phyloP scores from a whole-genome alignment of 2,113 vertebrate species.

The Malurus melanocephalus region DNA sequence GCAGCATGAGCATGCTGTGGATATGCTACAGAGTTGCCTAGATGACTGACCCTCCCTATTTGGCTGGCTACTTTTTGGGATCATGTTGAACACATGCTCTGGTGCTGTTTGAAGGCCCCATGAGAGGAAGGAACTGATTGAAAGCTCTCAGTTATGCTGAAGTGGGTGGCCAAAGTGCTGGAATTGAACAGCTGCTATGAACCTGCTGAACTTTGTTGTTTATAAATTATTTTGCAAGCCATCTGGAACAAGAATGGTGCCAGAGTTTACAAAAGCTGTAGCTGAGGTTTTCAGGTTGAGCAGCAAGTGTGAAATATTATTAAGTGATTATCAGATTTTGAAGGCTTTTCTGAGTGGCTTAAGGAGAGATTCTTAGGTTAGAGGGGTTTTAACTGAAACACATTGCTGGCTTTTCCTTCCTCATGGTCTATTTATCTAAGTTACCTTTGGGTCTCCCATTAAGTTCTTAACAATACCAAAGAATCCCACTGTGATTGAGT shows the following conservation, averaged over 20 bases:
- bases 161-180: slow-evolving; percentile 73
- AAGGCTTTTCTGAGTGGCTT: background rate
- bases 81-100: slow-evolving; percentile 67
- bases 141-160: slow-evolving; percentile 67
- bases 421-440: background rate
- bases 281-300: slow-evolving; percentile 9
- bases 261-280: slow-evolving; percentile 38
- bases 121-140: slow-evolving; percentile 61
- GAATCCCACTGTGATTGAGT: background rate
- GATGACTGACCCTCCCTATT: slow-evolving; percentile 35
- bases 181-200: slow-evolving; percentile 82
- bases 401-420: background rate
- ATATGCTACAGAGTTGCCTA: background rate
- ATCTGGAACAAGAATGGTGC: slow-evolving; percentile 81
- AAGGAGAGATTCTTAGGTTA: background rate
- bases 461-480: background rate
- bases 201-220: slow-evolving; percentile 86
- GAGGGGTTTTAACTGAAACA: background rate
- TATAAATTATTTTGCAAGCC: slow-evolving; percentile 89
- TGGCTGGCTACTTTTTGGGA: slow-evolving; percentile 49
- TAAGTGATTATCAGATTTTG: slow-evolving; percentile 30
- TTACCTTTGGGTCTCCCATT: background rate
- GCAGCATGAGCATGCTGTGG: background rate
- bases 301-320: slow-evolving; percentile 24
- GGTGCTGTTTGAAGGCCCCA: slow-evolving; percentile 56